Base-by-base conservation (phyloP, 2,888 invertebrate genomes). In the Limnephilus auricula region DNA sequence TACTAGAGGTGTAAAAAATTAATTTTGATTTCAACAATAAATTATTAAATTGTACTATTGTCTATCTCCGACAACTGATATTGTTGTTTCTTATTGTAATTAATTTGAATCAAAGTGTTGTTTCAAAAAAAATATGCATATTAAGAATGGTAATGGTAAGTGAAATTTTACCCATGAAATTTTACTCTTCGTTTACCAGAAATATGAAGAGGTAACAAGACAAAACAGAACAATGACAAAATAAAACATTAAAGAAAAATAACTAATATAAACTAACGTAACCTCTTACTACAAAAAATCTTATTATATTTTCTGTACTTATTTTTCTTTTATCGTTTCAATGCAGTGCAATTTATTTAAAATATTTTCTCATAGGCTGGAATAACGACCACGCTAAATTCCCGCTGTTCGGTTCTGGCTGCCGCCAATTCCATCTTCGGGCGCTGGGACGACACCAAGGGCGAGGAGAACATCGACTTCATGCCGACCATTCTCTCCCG, bases 401-500 rank as follows among this genome's bases (percentile, higher is more conserved):
- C 99, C 0, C 97, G 99, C 10, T 99, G 99, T 95, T 99, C 99
- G 0, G 99, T 99, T n/a, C 96, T 99, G 87, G 99, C 99, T 34
- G 99, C 99, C 0, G 99, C 99, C 9, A 99, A 99, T 96, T 99
- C 99, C 9, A 98, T 99, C 92, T 99, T 98, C 95, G 99, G 99
- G 0, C 97, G 99, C 30, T 99, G 99, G 99, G 99, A 99, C 94
- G 99, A 99, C 94, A 98, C 98, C 0, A 99, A 99, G 95, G 99
- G 99, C 1, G 99, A 98, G 93, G 99, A 99, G 94, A 99, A 99
- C 95, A 99, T 99, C 93, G 99, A 99, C 95, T 99, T 99, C 94
- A 99, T 99, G 99, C 99, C 99, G 6, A 99, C 99, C n/a, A 99
- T 99, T 95, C 96, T 99, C 91, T 99, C 99, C 0, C 97, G 99